phyloP scores from a whole-genome alignment of 30 jellyfish, hydroid and myxozoan species.

The Aurelia sp. region DNA sequence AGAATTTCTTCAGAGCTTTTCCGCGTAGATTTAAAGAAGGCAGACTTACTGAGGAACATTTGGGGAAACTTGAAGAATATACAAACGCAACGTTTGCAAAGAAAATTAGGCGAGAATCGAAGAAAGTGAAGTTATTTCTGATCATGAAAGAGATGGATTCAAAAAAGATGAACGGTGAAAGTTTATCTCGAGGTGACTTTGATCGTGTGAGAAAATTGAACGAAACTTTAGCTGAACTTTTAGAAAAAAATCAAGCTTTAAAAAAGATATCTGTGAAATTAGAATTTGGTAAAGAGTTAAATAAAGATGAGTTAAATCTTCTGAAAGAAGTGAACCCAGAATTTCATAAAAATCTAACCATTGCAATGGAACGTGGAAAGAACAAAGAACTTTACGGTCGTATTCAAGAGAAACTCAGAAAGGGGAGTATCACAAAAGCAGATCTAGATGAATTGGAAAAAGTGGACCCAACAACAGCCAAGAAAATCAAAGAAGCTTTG shows the following conservation, averaged over 20 bases:
- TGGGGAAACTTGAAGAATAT: slow-evolving; percentile 57
- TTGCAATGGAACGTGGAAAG: slow-evolving; percentile 16
- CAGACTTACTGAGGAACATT: slow-evolving; percentile 68
- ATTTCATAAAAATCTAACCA: slow-evolving; percentile 46
- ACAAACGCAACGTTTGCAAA: slow-evolving; percentile 73
- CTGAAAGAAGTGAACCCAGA: slow-evolving; percentile 74
- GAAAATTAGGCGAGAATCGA: slow-evolving; percentile 62
- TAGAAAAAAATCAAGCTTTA: slow-evolving; percentile 62
- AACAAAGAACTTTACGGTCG: slow-evolving; percentile 23
- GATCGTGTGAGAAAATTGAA: slow-evolving; percentile 63
- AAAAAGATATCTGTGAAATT: slow-evolving; percentile 52
- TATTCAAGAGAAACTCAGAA: slow-evolving; percentile 48
- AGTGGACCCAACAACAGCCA: slow-evolving; percentile 85
- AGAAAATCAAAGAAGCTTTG: slow-evolving; percentile 74
- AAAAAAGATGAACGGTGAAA: slow-evolving; percentile 59
- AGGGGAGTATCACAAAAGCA: slow-evolving; percentile 61
- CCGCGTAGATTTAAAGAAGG: slow-evolving; percentile 71
- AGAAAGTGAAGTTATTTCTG: slow-evolving; percentile 26
- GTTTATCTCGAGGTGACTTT: slow-evolving; percentile 78
- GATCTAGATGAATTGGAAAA: slow-evolving; percentile 71
- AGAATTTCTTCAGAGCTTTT: slow-evolving; percentile 64
- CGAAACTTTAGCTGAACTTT: slow-evolving; percentile 60
- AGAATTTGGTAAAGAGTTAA: slow-evolving; percentile 49
- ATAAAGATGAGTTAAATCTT: slow-evolving; percentile 59
- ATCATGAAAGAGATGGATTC: slow-evolving; percentile 49